Percentiles rank a stretch among this genome's conserved stretches.
These are phyloP conservation scores for Pipa parva DNA, from an alignment of 2,113 vertebrate genomes.

Conservation along the genomic window DNA sequence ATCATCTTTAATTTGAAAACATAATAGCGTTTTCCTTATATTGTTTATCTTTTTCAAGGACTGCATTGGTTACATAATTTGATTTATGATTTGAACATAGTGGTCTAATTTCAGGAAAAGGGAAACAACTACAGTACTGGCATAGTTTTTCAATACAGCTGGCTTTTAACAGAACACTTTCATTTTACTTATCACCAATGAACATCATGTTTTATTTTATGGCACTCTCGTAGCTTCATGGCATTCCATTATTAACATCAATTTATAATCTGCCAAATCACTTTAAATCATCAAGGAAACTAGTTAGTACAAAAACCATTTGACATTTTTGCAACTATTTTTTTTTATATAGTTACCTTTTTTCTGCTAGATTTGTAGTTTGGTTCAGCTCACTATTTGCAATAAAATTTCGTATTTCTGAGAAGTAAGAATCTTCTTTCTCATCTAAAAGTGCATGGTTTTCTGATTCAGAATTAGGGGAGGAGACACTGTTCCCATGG, in stretches of 20 bases:
- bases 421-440: slow-evolving; percentile 98
- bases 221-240: neutral
- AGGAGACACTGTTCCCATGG: slow-evolving; percentile 73
- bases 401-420: slow-evolving; percentile 98
- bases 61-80: neutral
- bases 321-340: neutral
- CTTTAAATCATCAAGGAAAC: slow-evolving; percentile 11
- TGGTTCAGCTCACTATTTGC: slow-evolving; percentile 94
- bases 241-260: slow-evolving; percentile 5
- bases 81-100: slow-evolving; percentile 29
- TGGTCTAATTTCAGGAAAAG: neutral
- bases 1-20: neutral
- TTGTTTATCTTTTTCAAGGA: slow-evolving; percentile 4
- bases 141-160: neutral
- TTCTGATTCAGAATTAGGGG: slow-evolving; percentile 97
- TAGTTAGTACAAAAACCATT: neutral
- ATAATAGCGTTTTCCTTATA: neutral
- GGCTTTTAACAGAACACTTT: neutral
- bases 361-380: slow-evolving; percentile 80
- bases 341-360: slow-evolving; percentile 68
- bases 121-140: neutral
- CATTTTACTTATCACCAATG: slow-evolving; percentile 8
- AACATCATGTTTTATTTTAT: slow-evolving; percentile 14
- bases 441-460: slow-evolving; percentile 99
- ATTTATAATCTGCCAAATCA: neutral